phyloP scores from a whole-genome alignment of 2,113 vertebrate species.

The Aix galericulata region DNA sequence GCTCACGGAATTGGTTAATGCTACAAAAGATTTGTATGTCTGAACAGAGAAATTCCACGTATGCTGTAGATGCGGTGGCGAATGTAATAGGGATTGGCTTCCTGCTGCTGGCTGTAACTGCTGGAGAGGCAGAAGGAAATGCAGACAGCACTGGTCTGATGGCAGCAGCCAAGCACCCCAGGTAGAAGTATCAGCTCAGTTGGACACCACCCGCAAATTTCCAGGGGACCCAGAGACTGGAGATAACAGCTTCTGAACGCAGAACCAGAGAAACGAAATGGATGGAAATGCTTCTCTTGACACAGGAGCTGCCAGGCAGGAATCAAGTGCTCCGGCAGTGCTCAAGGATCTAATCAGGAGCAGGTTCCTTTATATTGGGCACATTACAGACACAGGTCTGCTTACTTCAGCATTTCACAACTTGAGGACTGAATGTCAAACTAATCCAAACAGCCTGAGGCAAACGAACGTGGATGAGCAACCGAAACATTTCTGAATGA shows the following conservation, averaged over 20 bases:
- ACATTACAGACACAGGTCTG: not conserved
- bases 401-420: constrained; percentile 45
- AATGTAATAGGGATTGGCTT: not conserved
- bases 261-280: not conserved
- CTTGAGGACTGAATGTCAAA: constrained; percentile 4
- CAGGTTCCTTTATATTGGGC: not conserved
- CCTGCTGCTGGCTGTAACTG: not conserved
- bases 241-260: not conserved
- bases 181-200: not conserved
- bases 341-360: not conserved
- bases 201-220: not conserved
- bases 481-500: not conserved
- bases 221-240: not conserved
- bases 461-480: not conserved
- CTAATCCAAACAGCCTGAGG: constrained; percentile 25
- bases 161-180: not conserved
- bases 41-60: not conserved
- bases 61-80: not conserved
- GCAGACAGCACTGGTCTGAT: not conserved
- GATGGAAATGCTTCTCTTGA: not conserved
- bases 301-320: not conserved
- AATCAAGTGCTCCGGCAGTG: not conserved
- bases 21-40: not conserved
- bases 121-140: not conserved
- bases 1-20: not conserved